Percentiles rank a stretch among this genome's conserved stretches.
Evolutionary conservation across 2,797 vertebrate species (phyloP).

Genomic region (Diceros bicornis): DNA sequence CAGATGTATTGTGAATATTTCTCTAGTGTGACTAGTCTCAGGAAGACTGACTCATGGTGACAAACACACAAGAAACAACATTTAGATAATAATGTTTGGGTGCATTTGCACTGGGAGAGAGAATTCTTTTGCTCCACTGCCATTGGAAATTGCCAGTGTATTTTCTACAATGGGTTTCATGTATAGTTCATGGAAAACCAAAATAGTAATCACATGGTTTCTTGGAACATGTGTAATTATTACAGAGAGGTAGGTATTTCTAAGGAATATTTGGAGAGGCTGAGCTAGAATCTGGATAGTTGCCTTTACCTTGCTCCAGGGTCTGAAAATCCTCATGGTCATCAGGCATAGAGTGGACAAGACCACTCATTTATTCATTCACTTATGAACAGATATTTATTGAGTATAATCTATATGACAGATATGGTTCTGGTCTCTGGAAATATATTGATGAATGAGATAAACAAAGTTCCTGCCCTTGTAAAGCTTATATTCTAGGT

Average conservation of each 20-base stretch:
- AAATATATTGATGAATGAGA: background rate
- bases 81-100: background rate
- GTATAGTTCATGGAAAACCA: background rate
- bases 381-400: background rate
- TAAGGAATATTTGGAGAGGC: background rate
- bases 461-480: background rate
- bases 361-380: background rate
- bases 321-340: background rate
- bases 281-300: background rate
- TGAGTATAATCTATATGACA: background rate
- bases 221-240: background rate
- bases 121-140: background rate
- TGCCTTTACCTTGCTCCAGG: background rate
- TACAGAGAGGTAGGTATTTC: background rate
- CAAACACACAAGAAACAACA: background rate
- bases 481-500: background rate
- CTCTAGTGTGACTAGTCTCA: background rate
- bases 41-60: background rate
- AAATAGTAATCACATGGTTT: background rate
- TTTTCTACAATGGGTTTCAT: background rate
- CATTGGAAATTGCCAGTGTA: background rate
- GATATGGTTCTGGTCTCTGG: background rate
- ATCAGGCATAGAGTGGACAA: background rate
- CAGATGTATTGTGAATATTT: background rate
- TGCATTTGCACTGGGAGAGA: background rate